phyloP scores from a whole-genome alignment of 2,888 invertebrate species.

The Mallateleia sp. region DNA sequence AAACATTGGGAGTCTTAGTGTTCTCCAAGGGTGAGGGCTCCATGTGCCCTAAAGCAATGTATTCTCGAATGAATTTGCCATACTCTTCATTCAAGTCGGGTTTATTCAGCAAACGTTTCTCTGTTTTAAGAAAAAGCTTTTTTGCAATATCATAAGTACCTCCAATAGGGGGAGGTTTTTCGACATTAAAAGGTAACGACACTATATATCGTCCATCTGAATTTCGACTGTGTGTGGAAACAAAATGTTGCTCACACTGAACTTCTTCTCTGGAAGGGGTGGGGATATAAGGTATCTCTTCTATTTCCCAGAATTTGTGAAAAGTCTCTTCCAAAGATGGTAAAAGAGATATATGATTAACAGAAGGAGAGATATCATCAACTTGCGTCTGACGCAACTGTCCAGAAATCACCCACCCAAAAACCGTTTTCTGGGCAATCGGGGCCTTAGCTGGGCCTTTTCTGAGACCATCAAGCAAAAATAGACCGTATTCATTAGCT shows the following conservation, averaged over 20 bases:
- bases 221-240: neutral
- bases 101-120: neutral
- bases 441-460: too few relatives aligned
- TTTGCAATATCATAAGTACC: neutral
- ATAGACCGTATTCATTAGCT: too few relatives aligned
- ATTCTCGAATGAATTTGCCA: conserved; percentile 4
- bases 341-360: too few relatives aligned
- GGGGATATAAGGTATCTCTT: too few relatives aligned
- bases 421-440: too few relatives aligned
- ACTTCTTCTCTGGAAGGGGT: too few relatives aligned
- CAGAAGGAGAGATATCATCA: too few relatives aligned
- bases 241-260: neutral
- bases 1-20: neutral
- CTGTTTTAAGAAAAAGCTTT: neutral
- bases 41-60: conserved; percentile 4
- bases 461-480: too few relatives aligned
- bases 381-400: too few relatives aligned
- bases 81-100: neutral
- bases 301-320: too few relatives aligned
- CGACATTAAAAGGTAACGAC: neutral
- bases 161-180: neutral
- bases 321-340: too few relatives aligned
- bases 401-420: too few relatives aligned
- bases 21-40: neutral
- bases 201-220: neutral